A percentile compares a stretch with the other conserved stretches of the same genome.
phyloP scores from a whole-genome alignment of 2,888 invertebrate species.

The Eupeodes latifasciatus region DNA sequence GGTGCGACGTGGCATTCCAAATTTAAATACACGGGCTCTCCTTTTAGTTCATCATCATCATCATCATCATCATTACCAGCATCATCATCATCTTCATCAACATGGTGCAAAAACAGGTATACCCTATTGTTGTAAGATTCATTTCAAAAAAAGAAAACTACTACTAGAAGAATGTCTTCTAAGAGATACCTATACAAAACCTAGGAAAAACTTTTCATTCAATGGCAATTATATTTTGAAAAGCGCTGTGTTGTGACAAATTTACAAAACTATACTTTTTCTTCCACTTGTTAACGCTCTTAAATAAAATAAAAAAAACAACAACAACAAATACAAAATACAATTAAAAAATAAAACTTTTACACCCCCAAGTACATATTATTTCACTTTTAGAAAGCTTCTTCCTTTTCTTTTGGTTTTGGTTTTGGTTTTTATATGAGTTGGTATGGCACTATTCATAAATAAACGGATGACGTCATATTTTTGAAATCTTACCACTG shows the following conservation, averaged over 20 bases:
- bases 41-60: slow-evolving; percentile 51
- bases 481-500: slow-evolving; percentile 56
- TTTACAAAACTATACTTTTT: slow-evolving; percentile 32
- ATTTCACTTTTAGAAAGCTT: slow-evolving; percentile 42
- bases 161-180: neutral
- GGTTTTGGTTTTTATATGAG: slow-evolving; percentile 51
- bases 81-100: neutral
- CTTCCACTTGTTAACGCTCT: slow-evolving; percentile 52
- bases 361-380: slow-evolving; percentile 57
- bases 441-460: slow-evolving; percentile 54
- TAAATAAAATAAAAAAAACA: neutral
- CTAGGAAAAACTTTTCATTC: slow-evolving; percentile 36
- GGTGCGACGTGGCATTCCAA: slow-evolving; percentile 66
- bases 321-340: slow-evolving; percentile 28
- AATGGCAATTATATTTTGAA: slow-evolving; percentile 34
- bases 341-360: slow-evolving; percentile 47
- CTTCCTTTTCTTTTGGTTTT: slow-evolving; percentile 30
- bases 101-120: slow-evolving; percentile 29
- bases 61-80: slow-evolving; percentile 13
- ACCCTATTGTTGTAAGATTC: slow-evolving; percentile 43
- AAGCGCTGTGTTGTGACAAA: slow-evolving; percentile 37
- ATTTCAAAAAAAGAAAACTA: slow-evolving; percentile 21
- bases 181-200: neutral
- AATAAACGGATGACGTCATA: slow-evolving; percentile 67
- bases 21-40: slow-evolving; percentile 58